These are phyloP conservation scores for Geophilus truncorum DNA, from an alignment of 2,888 invertebrate genomes.

Conservation along the genomic window DNA sequence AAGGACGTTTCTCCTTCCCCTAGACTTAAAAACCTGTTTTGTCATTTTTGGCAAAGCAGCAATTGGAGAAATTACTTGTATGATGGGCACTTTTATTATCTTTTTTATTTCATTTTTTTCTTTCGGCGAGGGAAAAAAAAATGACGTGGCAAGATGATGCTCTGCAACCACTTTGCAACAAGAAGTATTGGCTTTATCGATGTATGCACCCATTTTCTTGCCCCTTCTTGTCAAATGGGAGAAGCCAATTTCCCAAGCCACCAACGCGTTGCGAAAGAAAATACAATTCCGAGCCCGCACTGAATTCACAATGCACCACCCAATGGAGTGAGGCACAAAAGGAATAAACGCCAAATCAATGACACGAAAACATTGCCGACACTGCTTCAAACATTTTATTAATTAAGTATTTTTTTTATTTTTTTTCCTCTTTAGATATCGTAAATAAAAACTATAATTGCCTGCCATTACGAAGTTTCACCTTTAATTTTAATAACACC, in stretches of 20 bases:
- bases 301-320: conserved; percentile 22
- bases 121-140: not conserved
- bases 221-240: conserved; percentile 27
- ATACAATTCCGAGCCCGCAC: conserved; percentile 12
- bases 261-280: conserved; percentile 20
- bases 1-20: not conserved
- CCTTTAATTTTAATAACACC: not conserved
- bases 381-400: not conserved
- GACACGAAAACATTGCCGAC: not conserved
- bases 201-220: conserved; percentile 25
- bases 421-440: not conserved
- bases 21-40: not conserved
- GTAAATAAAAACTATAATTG: not conserved
- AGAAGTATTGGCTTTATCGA: conserved; percentile 27
- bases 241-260: conserved; percentile 27
- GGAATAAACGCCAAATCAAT: conserved; percentile 27
- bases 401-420: not conserved
- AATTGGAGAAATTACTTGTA: not conserved
- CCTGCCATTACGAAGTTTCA: not conserved
- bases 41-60: not conserved
- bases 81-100: conserved; percentile 8
- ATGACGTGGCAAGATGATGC: not conserved
- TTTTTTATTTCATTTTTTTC: not conserved
- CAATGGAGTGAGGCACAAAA: conserved; percentile 23
- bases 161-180: conserved; percentile 14